Evolutionary conservation across 2,888 invertebrate species (phyloP), one percentile per base, ranked within the genome.

Genomic region (Allygus modestus): DNA sequence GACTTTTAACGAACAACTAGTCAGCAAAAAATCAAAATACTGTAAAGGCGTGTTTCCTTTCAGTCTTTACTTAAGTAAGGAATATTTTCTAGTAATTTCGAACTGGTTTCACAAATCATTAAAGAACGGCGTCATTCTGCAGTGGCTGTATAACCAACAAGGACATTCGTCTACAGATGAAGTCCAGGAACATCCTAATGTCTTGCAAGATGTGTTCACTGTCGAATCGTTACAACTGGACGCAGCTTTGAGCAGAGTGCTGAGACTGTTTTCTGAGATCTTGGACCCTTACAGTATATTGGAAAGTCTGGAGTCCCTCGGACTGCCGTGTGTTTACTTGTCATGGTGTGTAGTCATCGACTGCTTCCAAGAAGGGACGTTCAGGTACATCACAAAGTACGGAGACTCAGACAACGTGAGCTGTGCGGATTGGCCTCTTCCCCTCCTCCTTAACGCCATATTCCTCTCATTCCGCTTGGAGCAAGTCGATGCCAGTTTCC

Each of bases 401-500:
- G 85, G 87, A 71, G 89, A 89, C 86, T 85, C 89, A 51, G 88
- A 88, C 86, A 84, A 85, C 84, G 69, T 85, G 12, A 90, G 91
- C 90, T 90, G 90, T 87, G 89, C 89, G 85, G 88, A 89, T 77
- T 89, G 90, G 86, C 90, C 90, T 82, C 87, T 91, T 41, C 88
- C 88, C 9, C 84, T 87, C 4, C 85, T 88, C 15, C 86, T 89
- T 51, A 89, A 89, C 86, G 88, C 88, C 1, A 87, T 89, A 85
- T 88, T 88, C 85, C 86, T 88, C 33, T 88, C 89, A 86, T 86
- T 89, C 12, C 87, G 88, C 33, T 85, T 89, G 58, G 88, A 88
- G 37, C 89, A 89, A 84, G 86, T 88, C 11, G 89, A 89, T 83
- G 87, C 88, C 15, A 88, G 88, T 77, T 88, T 86, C 83, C 85